Percentiles rank a stretch among this genome's conserved stretches.
phyloP scores from a whole-genome alignment of 2,888 invertebrate species.

The Linnaemya vulpina region DNA sequence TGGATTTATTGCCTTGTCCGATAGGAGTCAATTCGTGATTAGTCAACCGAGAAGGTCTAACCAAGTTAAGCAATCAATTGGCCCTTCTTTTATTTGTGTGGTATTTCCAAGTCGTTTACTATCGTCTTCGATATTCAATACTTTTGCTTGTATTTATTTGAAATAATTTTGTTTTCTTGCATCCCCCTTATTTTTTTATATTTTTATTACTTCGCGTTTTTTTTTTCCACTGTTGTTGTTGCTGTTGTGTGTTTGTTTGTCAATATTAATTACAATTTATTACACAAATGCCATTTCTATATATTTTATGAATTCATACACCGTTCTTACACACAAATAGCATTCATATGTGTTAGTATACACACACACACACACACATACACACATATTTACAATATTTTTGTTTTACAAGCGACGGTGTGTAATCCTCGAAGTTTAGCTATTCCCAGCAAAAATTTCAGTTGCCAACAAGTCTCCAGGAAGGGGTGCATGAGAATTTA shows the following conservation, averaged over 20 bases:
- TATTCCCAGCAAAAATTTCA: too few relatives aligned
- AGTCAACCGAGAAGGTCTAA: too few relatives aligned
- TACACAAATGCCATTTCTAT: slow-evolving; percentile 15
- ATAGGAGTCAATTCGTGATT: too few relatives aligned
- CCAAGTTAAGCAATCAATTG: too few relatives aligned
- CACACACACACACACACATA: background rate
- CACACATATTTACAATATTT: too few relatives aligned
- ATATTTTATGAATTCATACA: background rate
- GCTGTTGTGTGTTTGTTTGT: background rate
- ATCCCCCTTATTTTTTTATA: background rate
- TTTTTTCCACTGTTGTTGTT: background rate
- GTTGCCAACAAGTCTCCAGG: too few relatives aligned
- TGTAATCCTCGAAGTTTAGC: background rate
- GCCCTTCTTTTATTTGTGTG: background rate
- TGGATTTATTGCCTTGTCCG: too few relatives aligned
- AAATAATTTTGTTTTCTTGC: background rate
- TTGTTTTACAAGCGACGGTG: too few relatives aligned
- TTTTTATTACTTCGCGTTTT: background rate
- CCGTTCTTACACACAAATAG: too few relatives aligned
- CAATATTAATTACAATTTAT: slow-evolving; percentile 28
- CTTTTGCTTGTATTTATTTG: background rate
- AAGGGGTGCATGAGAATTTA: too few relatives aligned
- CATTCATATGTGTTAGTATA: background rate
- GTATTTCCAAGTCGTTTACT: background rate
- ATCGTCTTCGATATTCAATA: background rate